A percentile compares a stretch with the other conserved stretches of the same genome.
Evolutionary conservation across 2,888 invertebrate genomes (phyloP).

Genomic region (Laspeyria flexula): DNA sequence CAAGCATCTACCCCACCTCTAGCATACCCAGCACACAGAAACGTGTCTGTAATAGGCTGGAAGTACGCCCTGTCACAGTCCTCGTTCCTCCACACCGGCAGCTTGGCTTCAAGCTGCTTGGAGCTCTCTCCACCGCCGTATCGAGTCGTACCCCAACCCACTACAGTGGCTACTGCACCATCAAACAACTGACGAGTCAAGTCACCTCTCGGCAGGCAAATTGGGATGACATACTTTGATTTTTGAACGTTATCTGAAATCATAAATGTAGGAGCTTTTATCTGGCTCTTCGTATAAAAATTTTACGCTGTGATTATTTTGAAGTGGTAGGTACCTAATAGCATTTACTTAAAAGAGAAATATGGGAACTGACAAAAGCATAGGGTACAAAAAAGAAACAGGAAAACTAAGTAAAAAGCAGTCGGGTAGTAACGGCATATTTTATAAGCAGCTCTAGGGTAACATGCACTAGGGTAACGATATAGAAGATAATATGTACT

Average conservation of each 20-base stretch:
- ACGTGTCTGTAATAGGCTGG: constrained; percentile 96
- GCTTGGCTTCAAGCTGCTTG: constrained; percentile 92
- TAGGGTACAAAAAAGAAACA: too few species aligned
- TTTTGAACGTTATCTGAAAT: constrained; percentile 89
- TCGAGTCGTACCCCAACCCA: constrained; percentile 96
- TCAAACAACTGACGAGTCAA: constrained; percentile 86
- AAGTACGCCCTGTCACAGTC: constrained; percentile 96
- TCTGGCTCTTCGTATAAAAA: too few species aligned
- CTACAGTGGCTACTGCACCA: constrained; percentile 93
- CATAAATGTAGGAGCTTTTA: neutral
- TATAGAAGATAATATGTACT: too few species aligned
- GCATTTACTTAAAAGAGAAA: too few species aligned
- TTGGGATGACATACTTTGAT: constrained; percentile 94
- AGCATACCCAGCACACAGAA: constrained; percentile 95
- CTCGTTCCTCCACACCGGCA: constrained; percentile 96
- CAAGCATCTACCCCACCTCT: constrained; percentile 97
- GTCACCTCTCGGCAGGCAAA: constrained; percentile 91
- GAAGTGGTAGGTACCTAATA: too few species aligned
- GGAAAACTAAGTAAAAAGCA: too few species aligned
- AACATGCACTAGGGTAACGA: too few species aligned
- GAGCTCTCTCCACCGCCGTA: constrained; percentile 96
- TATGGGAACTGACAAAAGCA: too few species aligned
- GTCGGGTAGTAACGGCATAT: too few species aligned
- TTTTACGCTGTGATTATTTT: too few species aligned
- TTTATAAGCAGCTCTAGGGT: too few species aligned